Evolutionary conservation across 1,140 invertebrate species (phyloP).

Genomic region (Bactericera cockerelli): DNA sequence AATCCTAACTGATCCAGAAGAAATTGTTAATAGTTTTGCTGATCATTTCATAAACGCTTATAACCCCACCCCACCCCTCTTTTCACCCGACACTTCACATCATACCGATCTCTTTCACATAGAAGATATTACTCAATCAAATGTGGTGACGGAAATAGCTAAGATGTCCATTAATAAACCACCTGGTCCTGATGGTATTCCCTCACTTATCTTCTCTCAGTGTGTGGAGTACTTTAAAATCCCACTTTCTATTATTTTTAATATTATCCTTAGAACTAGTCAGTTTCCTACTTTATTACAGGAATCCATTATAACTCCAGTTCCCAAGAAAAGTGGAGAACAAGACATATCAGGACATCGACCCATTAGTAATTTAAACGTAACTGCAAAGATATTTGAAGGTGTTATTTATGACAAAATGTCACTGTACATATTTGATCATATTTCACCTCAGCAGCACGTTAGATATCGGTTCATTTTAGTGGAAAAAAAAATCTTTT

Average conservation of each 20-base stretch:
- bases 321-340: too few relatives aligned
- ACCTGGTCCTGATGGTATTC: not conserved
- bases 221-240: not conserved
- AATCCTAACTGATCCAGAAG: not conserved
- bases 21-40: not conserved
- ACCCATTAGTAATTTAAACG: too few relatives aligned
- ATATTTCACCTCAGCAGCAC: conserved; percentile 2
- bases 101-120: not conserved
- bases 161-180: not conserved
- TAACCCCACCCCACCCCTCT: not conserved
- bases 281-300: not conserved
- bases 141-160: not conserved
- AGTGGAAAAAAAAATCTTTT: too few relatives aligned
- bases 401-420: too few relatives aligned
- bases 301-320: not conserved
- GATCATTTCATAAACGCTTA: not conserved
- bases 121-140: not conserved
- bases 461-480: too few relatives aligned
- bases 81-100: not conserved
- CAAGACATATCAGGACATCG: too few relatives aligned
- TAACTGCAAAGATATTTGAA: too few relatives aligned
- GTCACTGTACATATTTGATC: not conserved
- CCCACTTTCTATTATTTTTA: not conserved
- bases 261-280: not conserved
- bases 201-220: not conserved